Base-by-base conservation (phyloP, 1,140 invertebrate species). In the Drosophila miranda region DNA sequence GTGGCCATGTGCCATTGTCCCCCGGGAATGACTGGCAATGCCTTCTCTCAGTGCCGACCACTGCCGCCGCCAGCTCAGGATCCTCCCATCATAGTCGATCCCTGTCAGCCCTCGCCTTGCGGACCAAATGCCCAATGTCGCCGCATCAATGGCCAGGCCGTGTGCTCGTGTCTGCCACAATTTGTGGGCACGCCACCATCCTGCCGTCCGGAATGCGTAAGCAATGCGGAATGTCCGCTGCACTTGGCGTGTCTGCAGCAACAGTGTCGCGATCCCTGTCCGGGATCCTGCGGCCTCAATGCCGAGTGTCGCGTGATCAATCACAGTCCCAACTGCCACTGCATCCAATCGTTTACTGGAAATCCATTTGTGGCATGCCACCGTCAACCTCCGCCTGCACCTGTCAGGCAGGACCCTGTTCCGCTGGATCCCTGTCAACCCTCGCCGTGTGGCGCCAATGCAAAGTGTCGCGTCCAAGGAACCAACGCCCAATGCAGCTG, bases 241-340 rank as follows among this genome's bases (percentile, higher is more conserved):
- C 91, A 92, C 70, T 68, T 91, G 60, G 93, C 93, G 14, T 94
- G 93, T 75, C 72, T 92, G 9, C 92, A 93, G 70, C 92, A 93
- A 62, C 93, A 93, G 83, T 94, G 94, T 64, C 89, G 90, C 41
- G 93, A 94, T 90, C 93, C 93, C 3, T 93, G 93, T 75, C 92
- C 92, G 3, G 93, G 93, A 2, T 92, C 92, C 0, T 93, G 90
- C 55, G 90, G 96, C n/a, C 70, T 94, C 5, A 95, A 96, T 78
- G 95, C 96, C 1, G 93, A 95, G 49, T 97, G 96, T 74, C 93
- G 94, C 72, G 95, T 96, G 3, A 93, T 96, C 1, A 96, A 95
- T 64, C 96, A 96, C 59, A 89, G 84, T 38, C 95, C 96, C 0
- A 95, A 95, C 48, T 97, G 96, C 87, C 95, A 93, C 60, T 96